These are phyloP conservation scores for Danaus chrysippus DNA, from an alignment of 2,888 invertebrate genomes.

Conservation along the genomic window DNA sequence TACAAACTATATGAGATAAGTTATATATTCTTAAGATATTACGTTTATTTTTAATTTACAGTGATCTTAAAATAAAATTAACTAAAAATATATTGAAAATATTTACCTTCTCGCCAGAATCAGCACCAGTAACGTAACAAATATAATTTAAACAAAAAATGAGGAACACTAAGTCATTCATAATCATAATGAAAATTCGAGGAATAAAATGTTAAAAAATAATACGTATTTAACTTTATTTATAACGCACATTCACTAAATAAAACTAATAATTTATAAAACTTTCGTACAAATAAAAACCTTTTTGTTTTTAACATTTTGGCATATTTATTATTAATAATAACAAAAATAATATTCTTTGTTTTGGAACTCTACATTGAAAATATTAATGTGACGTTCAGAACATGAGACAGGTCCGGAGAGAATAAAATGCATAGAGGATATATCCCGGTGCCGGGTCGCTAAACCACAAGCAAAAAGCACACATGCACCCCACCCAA, in stretches of 20 bases:
- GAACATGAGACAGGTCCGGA: conserved; percentile 60
- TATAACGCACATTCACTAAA: conserved; percentile 56
- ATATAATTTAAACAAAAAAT: conserved; percentile 60
- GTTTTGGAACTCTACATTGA: conserved; percentile 35
- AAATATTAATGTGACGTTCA: conserved; percentile 54
- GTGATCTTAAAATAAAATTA: background rate
- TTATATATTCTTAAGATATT: too few relatives aligned
- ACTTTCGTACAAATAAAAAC: conserved; percentile 44
- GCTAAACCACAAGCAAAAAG: conserved; percentile 50
- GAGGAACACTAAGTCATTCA: conserved; percentile 57
- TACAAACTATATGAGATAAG: background rate
- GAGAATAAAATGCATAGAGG: conserved; percentile 71
- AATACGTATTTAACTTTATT: conserved; percentile 43
- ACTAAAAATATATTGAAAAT: conserved; percentile 12
- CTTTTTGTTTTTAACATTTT: conserved; percentile 57
- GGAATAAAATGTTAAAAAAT: conserved; percentile 32
- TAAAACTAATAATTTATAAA: conserved; percentile 42
- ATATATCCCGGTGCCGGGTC: conserved; percentile 51
- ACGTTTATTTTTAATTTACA: too few relatives aligned
- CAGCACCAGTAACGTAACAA: conserved; percentile 54
- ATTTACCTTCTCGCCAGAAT: conserved; percentile 63
- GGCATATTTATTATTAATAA: conserved; percentile 47
- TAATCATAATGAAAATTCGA: conserved; percentile 56
- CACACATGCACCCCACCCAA: conserved; percentile 53
- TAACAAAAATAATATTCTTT: conserved; percentile 46